A percentile compares a stretch with the other conserved stretches of the same genome.
Conservation (phyloP, 1,140 invertebrate species). For the Chrysoperla carnea region DNA sequence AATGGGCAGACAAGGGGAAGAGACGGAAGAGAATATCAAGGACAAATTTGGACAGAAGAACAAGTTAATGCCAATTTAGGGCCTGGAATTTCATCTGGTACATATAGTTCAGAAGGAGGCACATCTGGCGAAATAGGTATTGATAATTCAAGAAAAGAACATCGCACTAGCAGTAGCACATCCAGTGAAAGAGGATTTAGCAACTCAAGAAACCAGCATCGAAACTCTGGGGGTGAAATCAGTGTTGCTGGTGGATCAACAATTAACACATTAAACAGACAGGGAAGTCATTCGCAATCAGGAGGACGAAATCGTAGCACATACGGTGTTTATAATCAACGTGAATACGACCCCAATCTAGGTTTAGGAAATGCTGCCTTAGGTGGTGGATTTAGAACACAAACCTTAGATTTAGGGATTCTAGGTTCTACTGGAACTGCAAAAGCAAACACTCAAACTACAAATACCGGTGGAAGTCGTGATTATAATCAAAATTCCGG, state of each 20-base stretch:
- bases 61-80: neutral
- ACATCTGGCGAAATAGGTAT: neutral
- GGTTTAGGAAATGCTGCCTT: conserved; percentile 4
- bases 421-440: neutral
- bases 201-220: no score
- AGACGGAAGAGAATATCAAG: no score
- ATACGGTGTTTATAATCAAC: conserved; percentile 1
- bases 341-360: conserved; percentile 1
- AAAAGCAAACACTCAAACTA: neutral
- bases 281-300: no score
- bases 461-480: neutral
- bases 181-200: no score
- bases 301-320: neutral
- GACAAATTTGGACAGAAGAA: neutral
- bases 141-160: neutral
- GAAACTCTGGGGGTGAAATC: no score
- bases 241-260: no score
- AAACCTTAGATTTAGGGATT: conserved; percentile 13
- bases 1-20: neutral
- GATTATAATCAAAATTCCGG: neutral
- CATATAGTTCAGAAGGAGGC: conserved; percentile 3
- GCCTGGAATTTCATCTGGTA: conserved; percentile 1
- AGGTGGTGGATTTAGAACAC: neutral
- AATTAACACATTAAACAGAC: no score
- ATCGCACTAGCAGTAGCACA: conserved; percentile 2